These are phyloP conservation scores for Hesperophylax magnus DNA, from an alignment of 1,140 invertebrate genomes.

Conservation along the genomic window DNA sequence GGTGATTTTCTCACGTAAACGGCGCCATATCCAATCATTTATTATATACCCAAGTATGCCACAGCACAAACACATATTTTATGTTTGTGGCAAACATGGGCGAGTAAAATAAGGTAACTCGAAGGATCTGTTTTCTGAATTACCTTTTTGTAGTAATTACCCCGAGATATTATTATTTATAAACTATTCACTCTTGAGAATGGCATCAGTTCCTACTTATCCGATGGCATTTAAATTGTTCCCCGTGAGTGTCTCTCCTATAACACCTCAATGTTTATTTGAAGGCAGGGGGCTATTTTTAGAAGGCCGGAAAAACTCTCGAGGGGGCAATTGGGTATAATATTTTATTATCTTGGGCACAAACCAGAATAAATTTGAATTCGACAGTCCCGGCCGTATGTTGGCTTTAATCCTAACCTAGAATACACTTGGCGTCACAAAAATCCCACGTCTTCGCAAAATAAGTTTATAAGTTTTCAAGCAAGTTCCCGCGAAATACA, in stretches of 20 bases:
- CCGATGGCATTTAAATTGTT: not conserved
- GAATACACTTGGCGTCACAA: not conserved
- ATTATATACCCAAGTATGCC: no score
- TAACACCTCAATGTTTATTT: not conserved
- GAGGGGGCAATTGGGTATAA: not conserved
- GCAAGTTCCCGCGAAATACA: no score
- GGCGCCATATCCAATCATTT: no score
- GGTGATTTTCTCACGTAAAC: no score
- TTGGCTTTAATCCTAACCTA: slow-evolving; percentile 1
- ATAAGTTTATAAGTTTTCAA: no score
- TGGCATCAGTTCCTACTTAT: not conserved
- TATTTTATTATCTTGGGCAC: slow-evolving; percentile 24
- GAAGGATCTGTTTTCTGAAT: no score
- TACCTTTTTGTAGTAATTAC: no score
- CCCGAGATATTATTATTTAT: not conserved
- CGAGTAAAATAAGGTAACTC: no score
- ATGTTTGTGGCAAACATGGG: no score
- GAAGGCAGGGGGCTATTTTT: not conserved
- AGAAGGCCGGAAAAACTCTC: not conserved
- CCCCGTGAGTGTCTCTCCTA: not conserved
- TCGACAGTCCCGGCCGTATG: not conserved
- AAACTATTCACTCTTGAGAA: no score
- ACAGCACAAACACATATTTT: no score
- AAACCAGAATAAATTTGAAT: slow-evolving; percentile 3
- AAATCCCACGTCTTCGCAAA: no score